phyloP scores from a whole-genome alignment of 2,113 vertebrate genomes.

The Sciurus niger region DNA sequence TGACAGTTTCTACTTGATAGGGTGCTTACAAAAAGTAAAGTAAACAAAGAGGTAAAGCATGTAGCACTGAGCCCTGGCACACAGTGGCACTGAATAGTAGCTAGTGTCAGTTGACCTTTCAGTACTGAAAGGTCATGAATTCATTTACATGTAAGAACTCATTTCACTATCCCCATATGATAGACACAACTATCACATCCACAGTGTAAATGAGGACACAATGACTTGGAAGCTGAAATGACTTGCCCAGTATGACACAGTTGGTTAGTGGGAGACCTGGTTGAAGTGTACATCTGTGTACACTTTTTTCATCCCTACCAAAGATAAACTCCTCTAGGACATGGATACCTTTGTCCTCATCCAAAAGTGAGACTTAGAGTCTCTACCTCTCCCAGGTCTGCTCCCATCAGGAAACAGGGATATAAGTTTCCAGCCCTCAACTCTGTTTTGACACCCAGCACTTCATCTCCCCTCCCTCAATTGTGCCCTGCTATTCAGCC shows the following conservation, averaged over 20 bases:
- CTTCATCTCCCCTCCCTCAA: background rate
- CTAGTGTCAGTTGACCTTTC: background rate
- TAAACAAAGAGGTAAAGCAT: background rate
- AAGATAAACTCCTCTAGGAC: background rate
- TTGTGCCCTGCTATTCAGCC: background rate
- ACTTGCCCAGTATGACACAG: background rate
- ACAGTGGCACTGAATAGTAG: background rate
- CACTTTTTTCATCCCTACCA: background rate
- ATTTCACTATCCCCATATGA: background rate
- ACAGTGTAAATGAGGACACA: background rate
- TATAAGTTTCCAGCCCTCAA: background rate
- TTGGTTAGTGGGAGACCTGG: background rate
- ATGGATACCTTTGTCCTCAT: background rate
- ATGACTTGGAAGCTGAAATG: background rate
- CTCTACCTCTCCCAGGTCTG: background rate
- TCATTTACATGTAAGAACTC: background rate
- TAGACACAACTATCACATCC: background rate
- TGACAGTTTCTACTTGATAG: background rate
- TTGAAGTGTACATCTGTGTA: background rate
- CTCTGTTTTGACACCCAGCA: background rate
- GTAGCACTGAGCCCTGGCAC: background rate
- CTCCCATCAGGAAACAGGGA: background rate
- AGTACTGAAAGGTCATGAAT: background rate
- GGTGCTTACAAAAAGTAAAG: constrained; percentile 16
- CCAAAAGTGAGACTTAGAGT: background rate